phyloP scores from a whole-genome alignment of 2,113 vertebrate species.

The Plecotus auritus region DNA sequence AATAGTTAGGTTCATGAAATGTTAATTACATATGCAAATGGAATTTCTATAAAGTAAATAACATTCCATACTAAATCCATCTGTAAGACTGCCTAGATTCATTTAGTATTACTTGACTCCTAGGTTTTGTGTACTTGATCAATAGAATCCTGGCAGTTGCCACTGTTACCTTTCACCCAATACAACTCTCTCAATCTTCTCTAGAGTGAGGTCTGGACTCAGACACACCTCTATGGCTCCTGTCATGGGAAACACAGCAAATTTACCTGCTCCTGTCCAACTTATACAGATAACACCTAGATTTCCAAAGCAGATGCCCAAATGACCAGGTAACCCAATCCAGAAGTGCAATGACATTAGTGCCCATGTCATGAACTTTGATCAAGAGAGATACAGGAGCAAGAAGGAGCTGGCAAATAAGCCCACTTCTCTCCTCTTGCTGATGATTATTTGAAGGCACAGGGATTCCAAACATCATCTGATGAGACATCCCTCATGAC shows the following conservation, averaged over 20 bases:
- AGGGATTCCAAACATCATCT: not conserved
- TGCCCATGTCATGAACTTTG: not conserved
- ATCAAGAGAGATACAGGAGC: not conserved
- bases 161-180: not conserved
- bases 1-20: not conserved
- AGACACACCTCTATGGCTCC: not conserved
- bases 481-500: not conserved
- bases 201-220: not conserved
- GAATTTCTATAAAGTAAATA: not conserved
- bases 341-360: not conserved
- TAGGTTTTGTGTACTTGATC: not conserved
- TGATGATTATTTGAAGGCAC: not conserved
- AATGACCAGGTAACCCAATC: not conserved
- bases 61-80: not conserved
- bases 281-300: not conserved
- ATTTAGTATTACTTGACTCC: not conserved
- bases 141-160: not conserved
- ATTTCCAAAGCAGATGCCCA: not conserved
- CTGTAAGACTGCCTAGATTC: not conserved
- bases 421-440: not conserved
- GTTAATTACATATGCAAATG: not conserved
- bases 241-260: not conserved
- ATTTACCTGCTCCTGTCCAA: not conserved
- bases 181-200: not conserved
- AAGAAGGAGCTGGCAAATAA: not conserved